Percentiles rank a stretch among this genome's conserved stretches.
These are phyloP conservation scores for Cyanocitta stelleri DNA, from an alignment of 2,113 vertebrate genomes.

Conservation along the genomic window DNA sequence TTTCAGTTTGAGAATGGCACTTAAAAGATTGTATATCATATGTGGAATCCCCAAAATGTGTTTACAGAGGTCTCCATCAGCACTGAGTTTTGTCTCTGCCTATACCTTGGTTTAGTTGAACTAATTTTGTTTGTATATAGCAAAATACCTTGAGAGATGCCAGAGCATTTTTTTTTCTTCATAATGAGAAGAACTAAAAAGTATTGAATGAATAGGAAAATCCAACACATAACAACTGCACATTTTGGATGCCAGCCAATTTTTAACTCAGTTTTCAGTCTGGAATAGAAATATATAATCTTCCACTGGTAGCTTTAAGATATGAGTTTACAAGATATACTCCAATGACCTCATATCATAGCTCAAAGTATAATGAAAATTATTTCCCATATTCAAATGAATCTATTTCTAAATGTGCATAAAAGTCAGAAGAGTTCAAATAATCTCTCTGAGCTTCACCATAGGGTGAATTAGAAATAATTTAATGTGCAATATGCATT, in stretches of 20 bases:
- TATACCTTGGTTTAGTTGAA: background rate
- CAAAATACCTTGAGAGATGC: background rate
- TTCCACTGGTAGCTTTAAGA: background rate
- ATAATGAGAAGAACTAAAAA: background rate
- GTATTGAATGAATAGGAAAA: background rate
- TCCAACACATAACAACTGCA: background rate
- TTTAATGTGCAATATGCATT: background rate
- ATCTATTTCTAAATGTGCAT: background rate
- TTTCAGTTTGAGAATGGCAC: background rate
- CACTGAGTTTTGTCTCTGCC: background rate
- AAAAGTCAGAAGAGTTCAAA: background rate
- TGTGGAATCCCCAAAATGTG: background rate
- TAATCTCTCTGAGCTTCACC: background rate
- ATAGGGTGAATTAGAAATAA: background rate
- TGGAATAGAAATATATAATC: background rate
- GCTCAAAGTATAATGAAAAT: background rate
- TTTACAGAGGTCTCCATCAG: background rate
- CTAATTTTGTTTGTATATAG: background rate
- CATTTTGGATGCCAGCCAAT: background rate
- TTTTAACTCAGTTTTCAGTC: background rate
- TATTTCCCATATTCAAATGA: background rate
- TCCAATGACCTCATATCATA: background rate
- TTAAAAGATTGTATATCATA: background rate
- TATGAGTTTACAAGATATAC: background rate
- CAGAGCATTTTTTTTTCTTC: background rate